Evolutionary conservation across 2,113 vertebrate species (phyloP).

Genomic region (Isurus oxyrinchus): DNA sequence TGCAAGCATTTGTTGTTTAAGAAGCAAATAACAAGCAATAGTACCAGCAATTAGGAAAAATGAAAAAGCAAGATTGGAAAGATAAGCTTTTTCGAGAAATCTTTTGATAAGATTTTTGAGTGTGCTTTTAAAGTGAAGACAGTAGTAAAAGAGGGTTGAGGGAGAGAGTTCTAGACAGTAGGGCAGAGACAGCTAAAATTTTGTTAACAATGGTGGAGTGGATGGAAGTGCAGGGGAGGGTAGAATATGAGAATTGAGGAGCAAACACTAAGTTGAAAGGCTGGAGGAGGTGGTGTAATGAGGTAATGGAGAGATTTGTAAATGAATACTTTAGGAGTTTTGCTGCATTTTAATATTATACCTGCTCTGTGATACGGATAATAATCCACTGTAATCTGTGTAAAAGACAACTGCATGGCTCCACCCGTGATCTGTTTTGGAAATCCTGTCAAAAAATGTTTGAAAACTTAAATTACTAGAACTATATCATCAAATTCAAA

Average conservation of each 20-base stretch:
- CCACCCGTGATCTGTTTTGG: conserved; percentile 81
- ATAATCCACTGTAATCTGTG: conserved; percentile 86
- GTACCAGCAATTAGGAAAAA: background rate
- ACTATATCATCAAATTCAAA: background rate
- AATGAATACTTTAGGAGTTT: background rate
- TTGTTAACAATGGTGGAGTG: background rate
- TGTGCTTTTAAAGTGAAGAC: background rate
- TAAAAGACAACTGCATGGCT: conserved; percentile 96
- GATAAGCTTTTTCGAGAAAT: background rate
- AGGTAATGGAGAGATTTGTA: background rate
- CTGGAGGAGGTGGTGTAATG: background rate
- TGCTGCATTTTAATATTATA: conserved; percentile 45
- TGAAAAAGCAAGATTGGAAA: background rate
- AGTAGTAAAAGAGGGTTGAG: background rate
- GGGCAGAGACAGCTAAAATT: background rate
- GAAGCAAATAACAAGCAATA: background rate
- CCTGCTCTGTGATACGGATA: conserved; percentile 97
- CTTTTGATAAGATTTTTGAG: background rate
- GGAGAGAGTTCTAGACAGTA: background rate
- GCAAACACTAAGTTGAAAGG: background rate
- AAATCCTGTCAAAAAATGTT: conserved; percentile 56
- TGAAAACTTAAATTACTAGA: background rate
- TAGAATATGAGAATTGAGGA: background rate
- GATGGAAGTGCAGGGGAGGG: background rate
- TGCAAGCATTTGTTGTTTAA: background rate